Base-by-base conservation (phyloP, 2,797 vertebrate genomes). In the Smutsia temminckii region DNA sequence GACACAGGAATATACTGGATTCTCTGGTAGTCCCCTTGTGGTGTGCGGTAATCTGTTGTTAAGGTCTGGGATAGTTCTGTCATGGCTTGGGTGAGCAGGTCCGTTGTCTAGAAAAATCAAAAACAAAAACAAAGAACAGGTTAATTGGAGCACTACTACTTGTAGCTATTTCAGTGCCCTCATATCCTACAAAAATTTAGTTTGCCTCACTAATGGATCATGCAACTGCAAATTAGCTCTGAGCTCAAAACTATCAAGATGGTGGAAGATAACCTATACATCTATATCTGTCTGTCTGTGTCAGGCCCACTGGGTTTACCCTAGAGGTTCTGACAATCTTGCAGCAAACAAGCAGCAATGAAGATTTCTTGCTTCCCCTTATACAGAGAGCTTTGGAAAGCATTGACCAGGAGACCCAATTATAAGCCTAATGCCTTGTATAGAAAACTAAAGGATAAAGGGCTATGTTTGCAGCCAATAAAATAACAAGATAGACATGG, bases 1-100 rank as follows among this genome's bases (percentile, higher is more conserved):
- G 99, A 99, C 85, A 99, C 99, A 0, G 99, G 99, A 97, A 99
- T 99, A 97, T 99, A 99, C 98, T 99, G 99, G 97, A 99, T 99
- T 80, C 99, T 99, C 98, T 99, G 99, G 97, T 99, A 99, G 96
- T 99, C 99, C 2, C 99, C 99, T 98, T 99, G 99, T 0, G 99
- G 97, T 0, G 99, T 99, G 64, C 99, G 98, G 97, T 99, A 99
- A 98, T 99, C 99, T 2, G 99, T 99, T 2, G 99, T 99, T 95
- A 99, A 98, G 2, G 99, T 99, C 97, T 99, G 99, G 32, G 99
- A 99, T 59, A 99, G 98, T 97, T 99, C 99, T 0, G 99, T 99
- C 99, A 99, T 99, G 17, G 99, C 99, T 98, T 99, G 99, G 0
- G 99, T 99, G 98, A 99, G 98, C 92, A 99, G 98, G 96, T 99